These are phyloP conservation scores for Porites lutea DNA, from an alignment of 64 coral and sea anemone species.

Conservation along the genomic window DNA sequence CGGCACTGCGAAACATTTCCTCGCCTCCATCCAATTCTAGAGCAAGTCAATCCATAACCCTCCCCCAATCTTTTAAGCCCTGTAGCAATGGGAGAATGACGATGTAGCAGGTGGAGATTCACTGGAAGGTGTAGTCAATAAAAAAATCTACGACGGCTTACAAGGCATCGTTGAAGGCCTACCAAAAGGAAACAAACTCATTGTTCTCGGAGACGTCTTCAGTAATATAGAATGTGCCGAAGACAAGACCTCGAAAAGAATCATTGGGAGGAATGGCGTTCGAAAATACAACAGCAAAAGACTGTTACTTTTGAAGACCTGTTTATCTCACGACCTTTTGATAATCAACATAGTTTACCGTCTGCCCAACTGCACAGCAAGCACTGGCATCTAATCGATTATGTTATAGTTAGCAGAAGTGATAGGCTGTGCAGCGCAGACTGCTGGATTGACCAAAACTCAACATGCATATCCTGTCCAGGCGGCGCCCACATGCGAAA, in stretches of 20 bases:
- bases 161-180: no score
- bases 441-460: conserved; percentile 15
- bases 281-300: conserved; percentile 11
- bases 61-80: no score
- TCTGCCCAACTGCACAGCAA: not conserved
- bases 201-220: no score
- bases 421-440: conserved; percentile 4
- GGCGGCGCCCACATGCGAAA: not conserved
- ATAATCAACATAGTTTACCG: conserved; percentile 26
- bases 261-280: conserved; percentile 25
- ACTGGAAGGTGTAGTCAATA: no score
- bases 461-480: not conserved
- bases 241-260: not conserved
- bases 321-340: not conserved
- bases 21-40: conserved; percentile 56
- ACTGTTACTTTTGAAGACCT: not conserved
- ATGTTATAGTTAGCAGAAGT: not conserved
- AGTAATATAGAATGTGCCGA: no score
- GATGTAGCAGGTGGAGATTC: no score
- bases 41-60: no score
- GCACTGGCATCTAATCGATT: no score
- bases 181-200: no score
- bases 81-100: no score
- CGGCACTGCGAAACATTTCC: conserved; percentile 50
- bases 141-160: no score